Percentiles rank a stretch among this genome's conserved stretches.
These are phyloP conservation scores for Ectemnius cavifrons DNA, from an alignment of 2,888 invertebrate species.

Conservation along the genomic window DNA sequence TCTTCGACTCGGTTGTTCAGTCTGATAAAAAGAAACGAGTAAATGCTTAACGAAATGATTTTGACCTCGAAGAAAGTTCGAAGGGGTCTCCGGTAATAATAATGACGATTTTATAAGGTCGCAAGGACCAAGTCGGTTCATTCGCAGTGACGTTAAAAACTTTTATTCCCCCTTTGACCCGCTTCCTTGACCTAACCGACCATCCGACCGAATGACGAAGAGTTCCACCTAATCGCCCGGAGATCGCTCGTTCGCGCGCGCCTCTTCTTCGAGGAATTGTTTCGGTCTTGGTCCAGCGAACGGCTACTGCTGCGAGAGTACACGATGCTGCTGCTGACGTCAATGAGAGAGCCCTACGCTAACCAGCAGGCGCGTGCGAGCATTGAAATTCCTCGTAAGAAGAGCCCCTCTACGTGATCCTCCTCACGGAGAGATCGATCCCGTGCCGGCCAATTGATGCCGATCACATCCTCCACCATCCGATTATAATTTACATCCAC, in stretches of 20 bases:
- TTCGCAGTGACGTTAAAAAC: conserved; percentile 22
- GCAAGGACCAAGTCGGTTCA: conserved; percentile 25
- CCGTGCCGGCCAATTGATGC: background rate
- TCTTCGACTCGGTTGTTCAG: too few species aligned
- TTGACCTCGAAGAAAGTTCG: too few species aligned
- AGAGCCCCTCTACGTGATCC: conserved; percentile 34
- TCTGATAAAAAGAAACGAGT: too few species aligned
- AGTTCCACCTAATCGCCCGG: conserved; percentile 26
- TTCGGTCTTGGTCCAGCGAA: conserved; percentile 15
- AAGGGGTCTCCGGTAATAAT: background rate
- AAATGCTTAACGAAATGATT: too few species aligned
- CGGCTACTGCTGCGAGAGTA: too few species aligned
- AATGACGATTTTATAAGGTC: conserved; percentile 6
- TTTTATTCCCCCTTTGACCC: conserved; percentile 26
- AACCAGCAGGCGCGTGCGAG: conserved; percentile 12
- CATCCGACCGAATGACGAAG: conserved; percentile 11
- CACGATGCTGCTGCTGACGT: conserved; percentile 28
- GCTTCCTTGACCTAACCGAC: conserved; percentile 32
- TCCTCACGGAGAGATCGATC: conserved; percentile 13
- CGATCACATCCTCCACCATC: background rate
- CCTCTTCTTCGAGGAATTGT: conserved; percentile 41
- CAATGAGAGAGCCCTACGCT: conserved; percentile 29
- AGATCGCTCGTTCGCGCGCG: conserved; percentile 7
- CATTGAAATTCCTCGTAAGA: conserved; percentile 30
- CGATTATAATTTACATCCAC: too few species aligned